phyloP scores from a whole-genome alignment of 1,140 invertebrate species.

The Scaptomyza graminum region DNA sequence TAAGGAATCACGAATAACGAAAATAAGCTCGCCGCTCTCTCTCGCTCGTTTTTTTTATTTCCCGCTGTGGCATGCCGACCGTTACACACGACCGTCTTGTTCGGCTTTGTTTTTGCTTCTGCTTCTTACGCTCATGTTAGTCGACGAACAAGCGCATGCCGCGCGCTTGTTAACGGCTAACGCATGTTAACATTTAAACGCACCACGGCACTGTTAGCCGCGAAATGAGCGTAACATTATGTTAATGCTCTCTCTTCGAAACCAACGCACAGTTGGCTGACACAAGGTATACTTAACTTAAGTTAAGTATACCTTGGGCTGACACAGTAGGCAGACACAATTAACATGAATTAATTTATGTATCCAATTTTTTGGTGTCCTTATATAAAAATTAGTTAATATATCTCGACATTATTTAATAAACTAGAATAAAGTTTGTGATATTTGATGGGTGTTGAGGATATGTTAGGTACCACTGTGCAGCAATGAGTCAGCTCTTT shows the following conservation, averaged over 20 bases:
- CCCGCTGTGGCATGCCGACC: slow-evolving; percentile 19
- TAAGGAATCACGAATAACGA: slow-evolving; percentile 38
- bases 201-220: slow-evolving; percentile 21
- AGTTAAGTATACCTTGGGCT: too few relatives aligned
- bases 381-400: too few relatives aligned
- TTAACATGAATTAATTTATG: not conserved
- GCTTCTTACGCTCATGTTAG: slow-evolving; percentile 22
- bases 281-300: too few relatives aligned
- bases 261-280: not conserved
- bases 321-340: not conserved
- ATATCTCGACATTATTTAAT: not conserved
- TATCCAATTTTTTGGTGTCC: too few relatives aligned
- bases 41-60: too few relatives aligned
- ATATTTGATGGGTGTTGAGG: too few relatives aligned
- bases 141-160: slow-evolving; percentile 4
- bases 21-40: not conserved
- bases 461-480: slow-evolving; percentile 20
- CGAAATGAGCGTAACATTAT: slow-evolving; percentile 18
- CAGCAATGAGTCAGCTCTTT: slow-evolving; percentile 25
- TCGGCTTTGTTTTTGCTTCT: slow-evolving; percentile 46
- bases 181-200: slow-evolving; percentile 39
- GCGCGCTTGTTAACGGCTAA: not conserved
- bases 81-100: slow-evolving; percentile 40
- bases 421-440: not conserved
- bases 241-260: slow-evolving; percentile 14